Base-by-base conservation (phyloP, 1,140 invertebrate species). In the Habropoda laboriosa region DNA sequence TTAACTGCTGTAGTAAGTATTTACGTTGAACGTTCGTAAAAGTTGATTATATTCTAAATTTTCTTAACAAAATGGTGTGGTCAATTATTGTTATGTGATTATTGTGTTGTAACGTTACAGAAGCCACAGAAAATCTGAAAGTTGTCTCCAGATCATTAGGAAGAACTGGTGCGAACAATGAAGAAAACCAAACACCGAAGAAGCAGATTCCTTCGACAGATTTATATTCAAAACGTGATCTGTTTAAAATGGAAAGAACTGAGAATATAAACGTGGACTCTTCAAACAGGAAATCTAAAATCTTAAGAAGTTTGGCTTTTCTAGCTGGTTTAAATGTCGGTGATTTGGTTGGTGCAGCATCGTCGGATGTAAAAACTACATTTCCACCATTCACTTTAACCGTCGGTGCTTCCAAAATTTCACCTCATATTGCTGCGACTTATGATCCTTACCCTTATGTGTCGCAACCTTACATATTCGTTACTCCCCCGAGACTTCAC, bases 301-400 rank as follows among this genome's bases (percentile, higher is more conserved):
- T 90, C 57, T 86, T 92, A 1, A 85, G 86, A n/a, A 86, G 81
- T 67, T 74, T 92, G 30, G 88, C 91, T 8, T 87, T 92, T 47
- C 53, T 92, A 12, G 80, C 91, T 61, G 90, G 91, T 42, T 49
- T 92, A 21, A 86, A 89, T 18, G 42, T 88, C n/a, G 88, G 86
- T 24, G 79, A 71, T 49, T 76, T 89, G 18, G 64, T 88, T 5
- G 58, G 51, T 21, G 78, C 81, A 24, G 81, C 82, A 16, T 70
- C 88, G 6, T 35, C 83, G 8, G 68, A 53, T 21, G 35, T 80
- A 42, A 82, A 82, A 49, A 58, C 38, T 2, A 83, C 73, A 45
- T 47, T 55, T 40, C 35, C 64, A 13, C 32, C 78, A 2, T 16
- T 86, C 2, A 16, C 27, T 5, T 40, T 81, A 30, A 84, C 86